Percentiles rank a stretch among this genome's conserved stretches.
phyloP scores from a whole-genome alignment of 2,888 invertebrate species.

The Stenoptilia bipunctidactyla region DNA sequence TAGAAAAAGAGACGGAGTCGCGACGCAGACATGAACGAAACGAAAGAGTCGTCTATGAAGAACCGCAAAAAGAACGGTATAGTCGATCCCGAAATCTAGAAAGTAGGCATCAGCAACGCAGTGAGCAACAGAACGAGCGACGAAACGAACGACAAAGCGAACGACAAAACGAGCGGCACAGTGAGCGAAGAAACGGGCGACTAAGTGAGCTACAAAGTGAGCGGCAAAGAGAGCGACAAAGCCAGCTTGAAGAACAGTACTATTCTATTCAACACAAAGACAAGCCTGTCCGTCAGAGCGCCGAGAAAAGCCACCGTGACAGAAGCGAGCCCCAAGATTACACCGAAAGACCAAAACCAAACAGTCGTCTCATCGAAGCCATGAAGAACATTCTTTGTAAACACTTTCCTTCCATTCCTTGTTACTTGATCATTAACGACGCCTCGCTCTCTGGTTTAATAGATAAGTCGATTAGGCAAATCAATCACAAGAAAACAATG shows the following conservation, averaged over 20 bases:
- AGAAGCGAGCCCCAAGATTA: conserved; percentile 6
- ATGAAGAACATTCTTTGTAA: conserved; percentile 54
- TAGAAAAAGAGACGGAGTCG: not conserved
- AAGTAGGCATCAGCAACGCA: no score
- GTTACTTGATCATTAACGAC: conserved; percentile 41
- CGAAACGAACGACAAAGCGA: no score
- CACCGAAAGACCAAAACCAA: conserved; percentile 10
- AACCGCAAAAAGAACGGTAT: no score
- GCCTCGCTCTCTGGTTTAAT: conserved; percentile 35
- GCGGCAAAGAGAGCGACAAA: not conserved
- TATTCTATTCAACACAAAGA: no score
- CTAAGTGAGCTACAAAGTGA: no score
- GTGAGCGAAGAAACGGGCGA: no score
- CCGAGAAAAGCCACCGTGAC: not conserved
- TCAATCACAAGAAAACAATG: conserved; percentile 27
- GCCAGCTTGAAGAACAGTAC: not conserved
- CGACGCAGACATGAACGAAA: not conserved
- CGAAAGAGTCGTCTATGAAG: no score
- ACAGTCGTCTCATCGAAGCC: conserved; percentile 21
- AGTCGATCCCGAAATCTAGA: no score
- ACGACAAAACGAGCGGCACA: no score
- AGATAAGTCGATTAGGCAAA: conserved; percentile 43
- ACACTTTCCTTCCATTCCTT: conserved; percentile 51
- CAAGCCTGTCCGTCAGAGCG: no score
- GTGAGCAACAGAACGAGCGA: no score